A percentile compares a stretch with the other conserved stretches of the same genome.
These are phyloP conservation scores for Cephus cinctus DNA, from an alignment of 1,140 invertebrate species.

Conservation along the genomic window DNA sequence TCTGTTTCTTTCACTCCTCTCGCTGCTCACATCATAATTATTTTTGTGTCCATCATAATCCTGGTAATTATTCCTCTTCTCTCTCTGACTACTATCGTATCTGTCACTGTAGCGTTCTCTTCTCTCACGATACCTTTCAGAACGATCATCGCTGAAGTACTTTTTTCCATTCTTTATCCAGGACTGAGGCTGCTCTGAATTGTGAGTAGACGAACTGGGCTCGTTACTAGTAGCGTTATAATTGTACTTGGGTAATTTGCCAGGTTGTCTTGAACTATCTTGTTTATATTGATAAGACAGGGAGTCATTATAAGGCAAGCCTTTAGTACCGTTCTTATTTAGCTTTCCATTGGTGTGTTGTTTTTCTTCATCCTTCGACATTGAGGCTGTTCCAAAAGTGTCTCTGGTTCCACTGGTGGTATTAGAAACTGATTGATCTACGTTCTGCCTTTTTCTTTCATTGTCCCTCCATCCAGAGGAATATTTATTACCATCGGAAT, in stretches of 20 bases:
- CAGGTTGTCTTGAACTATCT: not conserved
- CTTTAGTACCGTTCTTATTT: not conserved
- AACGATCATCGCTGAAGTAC: slow-evolving; percentile 11
- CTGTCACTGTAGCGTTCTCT: slow-evolving; percentile 6
- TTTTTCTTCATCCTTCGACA: not conserved
- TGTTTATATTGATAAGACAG: not conserved
- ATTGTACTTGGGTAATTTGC: not conserved
- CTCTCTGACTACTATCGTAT: slow-evolving; percentile 22
- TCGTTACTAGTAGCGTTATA: not conserved
- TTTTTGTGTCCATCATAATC: slow-evolving; percentile 17
- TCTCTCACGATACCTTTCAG: slow-evolving; percentile 12
- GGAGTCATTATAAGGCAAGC: not conserved
- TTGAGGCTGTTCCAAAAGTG: not conserved
- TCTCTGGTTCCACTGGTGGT: too few relatives aligned
- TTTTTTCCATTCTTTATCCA: slow-evolving; percentile 15
- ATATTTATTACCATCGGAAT: slow-evolving; percentile 18
- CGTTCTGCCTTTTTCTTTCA: slow-evolving; percentile 1
- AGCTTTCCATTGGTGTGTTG: not conserved
- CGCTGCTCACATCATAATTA: slow-evolving; percentile 14
- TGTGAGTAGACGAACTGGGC: slow-evolving; percentile 12
- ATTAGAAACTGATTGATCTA: too few relatives aligned
- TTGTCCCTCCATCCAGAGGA: too few relatives aligned
- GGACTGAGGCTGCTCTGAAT: slow-evolving; percentile 18
- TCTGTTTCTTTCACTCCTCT: too few relatives aligned
- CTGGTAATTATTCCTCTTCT: slow-evolving; percentile 23